Conservation (phyloP, 2,797 vertebrate species). For the Setipinna tenuifilis region DNA sequence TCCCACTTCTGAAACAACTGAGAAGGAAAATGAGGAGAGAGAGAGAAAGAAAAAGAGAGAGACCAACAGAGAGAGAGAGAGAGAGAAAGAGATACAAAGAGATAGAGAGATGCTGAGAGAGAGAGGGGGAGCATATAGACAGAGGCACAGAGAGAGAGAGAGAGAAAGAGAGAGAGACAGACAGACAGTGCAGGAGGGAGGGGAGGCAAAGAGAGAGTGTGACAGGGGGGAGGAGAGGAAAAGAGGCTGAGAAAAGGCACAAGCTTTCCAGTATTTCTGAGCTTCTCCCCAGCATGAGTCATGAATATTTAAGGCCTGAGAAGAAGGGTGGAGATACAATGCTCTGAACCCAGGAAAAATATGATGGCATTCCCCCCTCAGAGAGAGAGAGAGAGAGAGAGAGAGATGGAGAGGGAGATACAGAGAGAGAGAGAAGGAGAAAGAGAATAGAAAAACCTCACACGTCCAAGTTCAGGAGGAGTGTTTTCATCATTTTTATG, state of each 20-base stretch:
- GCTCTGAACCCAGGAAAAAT: conserved; percentile 34
- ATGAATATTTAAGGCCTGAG: conserved; percentile 47
- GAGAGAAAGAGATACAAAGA: not conserved
- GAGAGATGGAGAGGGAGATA: not conserved
- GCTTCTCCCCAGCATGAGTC: conserved; percentile 40
- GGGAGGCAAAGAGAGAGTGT: not conserved
- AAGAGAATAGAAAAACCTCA: not conserved
- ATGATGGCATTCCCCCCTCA: conserved; percentile 21
- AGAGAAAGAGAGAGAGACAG: not conserved
- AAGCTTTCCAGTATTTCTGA: conserved; percentile 32
- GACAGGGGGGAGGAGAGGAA: not conserved
- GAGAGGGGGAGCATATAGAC: not conserved
- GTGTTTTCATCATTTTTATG: conserved; percentile 27
- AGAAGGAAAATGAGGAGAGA: conserved; percentile 6
- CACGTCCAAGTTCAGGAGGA: conserved; percentile 11
- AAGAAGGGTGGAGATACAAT: conserved; percentile 39
- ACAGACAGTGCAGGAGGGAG: not conserved
- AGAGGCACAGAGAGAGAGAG: conserved; percentile 6
- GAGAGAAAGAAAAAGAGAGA: not conserved
- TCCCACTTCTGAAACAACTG: conserved; percentile 30
- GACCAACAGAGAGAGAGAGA: not conserved
- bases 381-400: not conserved
- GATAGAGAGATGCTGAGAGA: not conserved
- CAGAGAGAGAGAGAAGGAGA: not conserved
- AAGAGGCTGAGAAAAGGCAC: conserved; percentile 7